These are phyloP conservation scores for Stenichneumon culpator DNA, from an alignment of 2,888 invertebrate genomes.

Conservation along the genomic window DNA sequence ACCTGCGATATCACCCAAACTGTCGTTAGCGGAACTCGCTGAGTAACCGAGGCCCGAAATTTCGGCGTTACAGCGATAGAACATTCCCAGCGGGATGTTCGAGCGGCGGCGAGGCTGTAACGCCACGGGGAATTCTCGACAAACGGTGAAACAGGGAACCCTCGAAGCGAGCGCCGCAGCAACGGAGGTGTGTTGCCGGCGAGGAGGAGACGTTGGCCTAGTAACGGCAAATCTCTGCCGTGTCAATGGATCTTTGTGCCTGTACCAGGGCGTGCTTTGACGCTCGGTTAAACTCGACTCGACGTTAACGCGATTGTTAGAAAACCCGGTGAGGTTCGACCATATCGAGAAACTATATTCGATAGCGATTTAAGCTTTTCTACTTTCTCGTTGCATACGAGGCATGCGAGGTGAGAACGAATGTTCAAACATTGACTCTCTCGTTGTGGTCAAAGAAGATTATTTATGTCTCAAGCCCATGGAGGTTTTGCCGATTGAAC, in stretches of 20 bases:
- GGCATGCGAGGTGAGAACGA: too few relatives aligned
- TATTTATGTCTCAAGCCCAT: too few relatives aligned
- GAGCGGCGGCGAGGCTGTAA: not conserved
- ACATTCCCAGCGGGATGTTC: not conserved
- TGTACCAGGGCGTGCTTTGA: slow-evolving; percentile 22
- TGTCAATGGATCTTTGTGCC: slow-evolving; percentile 71
- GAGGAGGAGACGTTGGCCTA: slow-evolving; percentile 75
- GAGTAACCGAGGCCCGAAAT: not conserved
- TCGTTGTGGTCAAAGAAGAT: too few relatives aligned
- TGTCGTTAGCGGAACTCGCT: not conserved
- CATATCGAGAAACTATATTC: not conserved
- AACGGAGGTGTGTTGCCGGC: slow-evolving; percentile 10
- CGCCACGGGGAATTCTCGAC: slow-evolving; percentile 44
- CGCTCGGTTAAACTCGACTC: slow-evolving; percentile 17
- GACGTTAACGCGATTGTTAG: not conserved
- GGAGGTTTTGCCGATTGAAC: too few relatives aligned
- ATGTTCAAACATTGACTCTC: too few relatives aligned
- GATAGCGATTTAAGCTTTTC: not conserved
- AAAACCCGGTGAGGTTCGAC: not conserved
- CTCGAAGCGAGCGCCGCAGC: slow-evolving; percentile 4
- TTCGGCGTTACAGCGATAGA: not conserved
- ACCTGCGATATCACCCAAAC: not conserved
- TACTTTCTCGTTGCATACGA: too few relatives aligned
- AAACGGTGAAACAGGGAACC: slow-evolving; percentile 75
- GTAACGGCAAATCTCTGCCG: slow-evolving; percentile 76